Evolutionary conservation across 2,113 vertebrate genomes (phyloP), one percentile per base, ranked within the genome.

Genomic region (Conger conger): DNA sequence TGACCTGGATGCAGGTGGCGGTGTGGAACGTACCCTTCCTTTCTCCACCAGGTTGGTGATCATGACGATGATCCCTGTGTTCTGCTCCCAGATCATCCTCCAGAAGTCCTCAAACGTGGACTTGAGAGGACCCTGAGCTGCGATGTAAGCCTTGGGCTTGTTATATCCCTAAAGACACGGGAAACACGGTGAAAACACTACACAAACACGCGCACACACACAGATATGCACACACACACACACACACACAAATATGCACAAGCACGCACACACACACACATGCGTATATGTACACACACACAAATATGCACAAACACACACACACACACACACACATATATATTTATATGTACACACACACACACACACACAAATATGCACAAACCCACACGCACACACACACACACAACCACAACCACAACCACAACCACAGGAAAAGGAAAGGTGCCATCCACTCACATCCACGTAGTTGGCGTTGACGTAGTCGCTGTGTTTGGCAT

Each of bases 81-180:
- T 98, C 90, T 99, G 97, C 89, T 99, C 98, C 97, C 97, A 99
- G 93, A 99, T 96, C 98, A 99, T 98, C 89, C 96, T 94, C 98
- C 98, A 99, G 91, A 99, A 98, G 94, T 98, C 97, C 94, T 99
- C 97, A 91, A 97, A 99, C 6, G 98, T 99, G 85, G 97, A 96
- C 92, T 97, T 99, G 90, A 99, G 95, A 88, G 97, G 97, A 90
- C 98, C 98, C 93, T 99, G 97, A 88, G 97, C 96, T 82, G 98
- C 97, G 35, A 99, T 97, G 93, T 99, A 99, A 76, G 97, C 97
- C 94, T 97, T 97, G 83, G 96, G 96, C 94, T 97, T 97, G 93
- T 98, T 98, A 93, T 98, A 99, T 89, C 97, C 97, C 97, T 99
- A 92, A 90, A 90, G 91, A 91, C 90, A 83, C 0, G 82, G 20